A percentile compares a stretch with the other conserved stretches of the same genome.
These are phyloP conservation scores for Saxidomus purpurata DNA, from an alignment of 1,140 invertebrate genomes.

Conservation along the genomic window DNA sequence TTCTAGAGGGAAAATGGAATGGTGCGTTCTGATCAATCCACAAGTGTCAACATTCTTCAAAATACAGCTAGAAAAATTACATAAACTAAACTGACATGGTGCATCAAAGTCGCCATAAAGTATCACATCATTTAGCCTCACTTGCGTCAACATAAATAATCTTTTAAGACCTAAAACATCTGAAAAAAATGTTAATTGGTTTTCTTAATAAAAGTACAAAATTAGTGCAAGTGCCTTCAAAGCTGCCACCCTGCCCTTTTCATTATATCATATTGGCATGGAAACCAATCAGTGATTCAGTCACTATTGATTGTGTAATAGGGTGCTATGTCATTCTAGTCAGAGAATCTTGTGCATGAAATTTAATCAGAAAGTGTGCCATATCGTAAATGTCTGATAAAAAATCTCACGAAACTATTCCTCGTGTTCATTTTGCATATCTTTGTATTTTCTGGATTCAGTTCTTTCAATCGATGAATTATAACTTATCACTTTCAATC, in stretches of 20 bases:
- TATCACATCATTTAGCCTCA: no score
- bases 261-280: not conserved
- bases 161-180: no score
- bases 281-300: not conserved
- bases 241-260: not conserved
- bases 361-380: not conserved
- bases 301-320: constrained; percentile 14
- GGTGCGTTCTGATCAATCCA: no score
- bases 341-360: not conserved
- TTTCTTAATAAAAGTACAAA: no score
- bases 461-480: constrained; percentile 5
- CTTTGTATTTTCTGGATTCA: not conserved
- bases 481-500: not conserved
- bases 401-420: not conserved
- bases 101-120: no score
- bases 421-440: not conserved
- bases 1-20: no score
- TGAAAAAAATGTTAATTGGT: no score
- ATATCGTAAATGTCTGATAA: not conserved
- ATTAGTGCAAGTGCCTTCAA: no score
- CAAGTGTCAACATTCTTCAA: no score
- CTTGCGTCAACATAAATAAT: no score
- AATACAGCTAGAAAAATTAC: no score
- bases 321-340: not conserved
- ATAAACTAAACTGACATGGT: no score